Conservation (phyloP, 2,113 vertebrate genomes). For the Gulo gulo region DNA sequence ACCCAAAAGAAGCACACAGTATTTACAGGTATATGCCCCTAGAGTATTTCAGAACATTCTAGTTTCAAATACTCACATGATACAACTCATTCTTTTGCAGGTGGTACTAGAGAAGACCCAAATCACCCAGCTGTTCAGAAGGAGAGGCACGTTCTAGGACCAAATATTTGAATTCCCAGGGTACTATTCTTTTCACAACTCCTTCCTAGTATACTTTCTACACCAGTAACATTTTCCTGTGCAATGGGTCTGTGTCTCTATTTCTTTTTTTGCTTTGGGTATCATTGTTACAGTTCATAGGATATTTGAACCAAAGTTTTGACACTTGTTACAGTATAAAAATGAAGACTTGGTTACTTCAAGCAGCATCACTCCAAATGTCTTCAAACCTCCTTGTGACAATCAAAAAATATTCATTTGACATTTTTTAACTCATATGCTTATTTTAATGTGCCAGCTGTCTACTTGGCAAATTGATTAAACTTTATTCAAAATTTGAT, state of each 20-base stretch:
- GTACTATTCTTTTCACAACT: not conserved
- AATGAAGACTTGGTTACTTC: not conserved
- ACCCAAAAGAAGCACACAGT: not conserved
- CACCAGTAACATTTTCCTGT: not conserved
- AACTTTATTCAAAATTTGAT: conserved; percentile 4
- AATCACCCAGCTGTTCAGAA: not conserved
- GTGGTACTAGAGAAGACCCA: not conserved
- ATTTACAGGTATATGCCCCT: not conserved
- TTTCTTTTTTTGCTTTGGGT: not conserved
- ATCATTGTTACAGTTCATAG: not conserved
- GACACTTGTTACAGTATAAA: not conserved
- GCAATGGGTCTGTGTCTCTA: too few species aligned
- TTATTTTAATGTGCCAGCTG: conserved; percentile 47
- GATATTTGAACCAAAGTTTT: not conserved
- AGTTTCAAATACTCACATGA: not conserved
- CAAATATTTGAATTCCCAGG: not conserved
- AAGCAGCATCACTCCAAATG: not conserved
- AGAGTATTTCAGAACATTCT: not conserved
- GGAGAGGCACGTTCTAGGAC: not conserved
- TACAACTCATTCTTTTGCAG: not conserved
- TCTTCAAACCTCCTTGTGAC: not conserved
- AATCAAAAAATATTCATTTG: conserved; percentile 16
- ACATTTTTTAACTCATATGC: conserved; percentile 42
- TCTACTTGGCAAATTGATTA: conserved; percentile 30
- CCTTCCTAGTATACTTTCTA: too few species aligned